Percentiles rank a stretch among this genome's conserved stretches.
Evolutionary conservation across 1,140 invertebrate species (phyloP).

Genomic region (Danaus melanippus): DNA sequence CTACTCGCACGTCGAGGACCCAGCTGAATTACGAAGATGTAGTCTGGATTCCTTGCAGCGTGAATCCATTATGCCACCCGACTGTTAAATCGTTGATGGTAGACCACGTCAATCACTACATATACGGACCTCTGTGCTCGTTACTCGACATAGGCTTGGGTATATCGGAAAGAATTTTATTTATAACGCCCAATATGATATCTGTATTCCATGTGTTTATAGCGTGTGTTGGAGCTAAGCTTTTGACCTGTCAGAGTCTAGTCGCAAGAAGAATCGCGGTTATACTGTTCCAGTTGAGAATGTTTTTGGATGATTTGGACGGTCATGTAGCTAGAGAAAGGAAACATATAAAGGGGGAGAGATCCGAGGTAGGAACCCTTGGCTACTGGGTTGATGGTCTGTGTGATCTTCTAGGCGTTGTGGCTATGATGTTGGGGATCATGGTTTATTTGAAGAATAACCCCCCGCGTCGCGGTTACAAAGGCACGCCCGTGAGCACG

Average conservation of each 20-base stretch:
- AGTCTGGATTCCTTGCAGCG: conserved; percentile 76
- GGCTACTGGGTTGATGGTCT: conserved; percentile 84
- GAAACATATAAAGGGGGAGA: conserved; percentile 79
- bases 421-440: conserved; percentile 77
- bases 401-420: conserved; percentile 81
- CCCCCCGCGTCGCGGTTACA: conserved; percentile 77
- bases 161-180: conserved; percentile 74
- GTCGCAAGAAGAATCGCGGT: conserved; percentile 78
- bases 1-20: conserved; percentile 27
- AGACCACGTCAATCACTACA: conserved; percentile 83
- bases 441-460: conserved; percentile 79
- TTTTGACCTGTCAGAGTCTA: conserved; percentile 79
- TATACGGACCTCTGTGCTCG: conserved; percentile 80
- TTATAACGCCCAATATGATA: conserved; percentile 84
- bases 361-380: conserved; percentile 79
- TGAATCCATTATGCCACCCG: conserved; percentile 81
- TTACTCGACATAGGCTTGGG: conserved; percentile 76
- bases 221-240: conserved; percentile 78
- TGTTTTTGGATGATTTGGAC: conserved; percentile 85
- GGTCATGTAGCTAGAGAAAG: conserved; percentile 82
- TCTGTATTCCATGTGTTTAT: conserved; percentile 82
- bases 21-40: conserved; percentile 67
- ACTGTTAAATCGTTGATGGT: conserved; percentile 83
- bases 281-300: conserved; percentile 81
- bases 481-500: conserved; percentile 68